These are phyloP conservation scores for Ictalurus furcatus DNA, from an alignment of 2,113 vertebrate species.

Conservation along the genomic window DNA sequence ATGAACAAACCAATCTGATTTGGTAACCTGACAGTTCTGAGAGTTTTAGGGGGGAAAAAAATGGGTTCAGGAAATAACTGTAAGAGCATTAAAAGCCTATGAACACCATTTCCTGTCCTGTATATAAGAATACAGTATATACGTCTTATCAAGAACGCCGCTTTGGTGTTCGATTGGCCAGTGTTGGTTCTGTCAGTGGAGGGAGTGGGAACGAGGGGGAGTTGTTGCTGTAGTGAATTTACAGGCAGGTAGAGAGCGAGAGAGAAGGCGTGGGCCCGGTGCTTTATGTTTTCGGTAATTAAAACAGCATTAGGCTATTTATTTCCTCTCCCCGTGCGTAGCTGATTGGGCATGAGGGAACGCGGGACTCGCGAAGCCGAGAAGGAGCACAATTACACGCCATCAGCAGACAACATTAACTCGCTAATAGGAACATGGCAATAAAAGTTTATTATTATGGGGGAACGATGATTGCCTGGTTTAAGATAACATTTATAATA, in stretches of 20 bases:
- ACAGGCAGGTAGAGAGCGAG: constrained; percentile 47
- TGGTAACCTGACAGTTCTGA: neutral
- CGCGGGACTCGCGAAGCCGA: constrained; percentile 76
- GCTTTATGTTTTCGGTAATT: constrained; percentile 71
- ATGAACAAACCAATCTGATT: neutral
- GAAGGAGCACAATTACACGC: constrained; percentile 80
- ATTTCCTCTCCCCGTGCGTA: constrained; percentile 77
- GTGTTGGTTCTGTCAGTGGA: constrained; percentile 17
- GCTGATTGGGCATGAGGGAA: constrained; percentile 87
- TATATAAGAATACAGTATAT: neutral
- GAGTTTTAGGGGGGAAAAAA: too few relatives aligned
- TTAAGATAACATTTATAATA: constrained; percentile 91
- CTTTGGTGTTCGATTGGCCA: constrained; percentile 32
- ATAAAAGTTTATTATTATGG: constrained; percentile 85
- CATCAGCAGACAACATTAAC: constrained; percentile 92
- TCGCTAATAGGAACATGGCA: constrained; percentile 83
- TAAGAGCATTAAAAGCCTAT: neutral
- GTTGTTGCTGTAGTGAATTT: constrained; percentile 27
- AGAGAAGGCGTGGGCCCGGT: constrained; percentile 52
- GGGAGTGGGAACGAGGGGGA: constrained; percentile 28
- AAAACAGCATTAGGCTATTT: constrained; percentile 68
- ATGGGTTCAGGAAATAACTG: neutral
- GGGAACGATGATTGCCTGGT: constrained; percentile 83
- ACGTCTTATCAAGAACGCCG: neutral
- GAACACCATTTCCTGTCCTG: neutral